Percentiles rank a stretch among this genome's conserved stretches.
Evolutionary conservation across 1,140 invertebrate species (phyloP).

Genomic region (Drosophila arawakana): DNA sequence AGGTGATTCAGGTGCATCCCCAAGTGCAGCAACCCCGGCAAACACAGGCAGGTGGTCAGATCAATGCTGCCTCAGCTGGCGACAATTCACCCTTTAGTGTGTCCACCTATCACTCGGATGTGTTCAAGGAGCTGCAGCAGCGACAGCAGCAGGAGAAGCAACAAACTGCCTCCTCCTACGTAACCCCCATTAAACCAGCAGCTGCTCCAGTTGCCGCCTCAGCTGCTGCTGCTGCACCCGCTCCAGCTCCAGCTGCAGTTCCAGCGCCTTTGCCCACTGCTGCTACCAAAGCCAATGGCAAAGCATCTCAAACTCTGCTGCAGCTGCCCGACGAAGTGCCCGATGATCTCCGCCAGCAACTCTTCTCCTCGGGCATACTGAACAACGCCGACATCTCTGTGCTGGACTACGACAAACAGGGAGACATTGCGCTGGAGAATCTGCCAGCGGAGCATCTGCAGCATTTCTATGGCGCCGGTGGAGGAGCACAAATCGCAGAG

Average conservation of each 20-base stretch:
- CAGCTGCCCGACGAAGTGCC: slow-evolving; percentile 94
- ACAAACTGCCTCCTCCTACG: background rate
- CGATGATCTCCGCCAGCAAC: slow-evolving; percentile 92
- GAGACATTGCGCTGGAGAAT: slow-evolving; percentile 93
- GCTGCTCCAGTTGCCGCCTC: background rate
- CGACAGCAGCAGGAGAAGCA: slow-evolving; percentile 54
- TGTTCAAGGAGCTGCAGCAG: slow-evolving; percentile 80
- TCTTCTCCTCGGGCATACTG: slow-evolving; percentile 93
- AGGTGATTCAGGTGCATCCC: slow-evolving; percentile 65
- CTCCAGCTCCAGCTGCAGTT: background rate
- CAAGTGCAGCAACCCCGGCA: slow-evolving; percentile 70
- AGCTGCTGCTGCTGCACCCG: background rate
- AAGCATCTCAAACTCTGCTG: slow-evolving; percentile 85
- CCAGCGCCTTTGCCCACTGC: slow-evolving; percentile 21
- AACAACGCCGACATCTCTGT: slow-evolving; percentile 94
- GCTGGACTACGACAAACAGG: slow-evolving; percentile 93
- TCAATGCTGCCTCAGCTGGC: slow-evolving; percentile 32
- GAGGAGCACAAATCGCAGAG: slow-evolving; percentile 88
- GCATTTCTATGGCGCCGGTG: slow-evolving; percentile 92
- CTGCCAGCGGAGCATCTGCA: slow-evolving; percentile 93
- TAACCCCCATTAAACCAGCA: slow-evolving; percentile 5
- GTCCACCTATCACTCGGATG: slow-evolving; percentile 79
- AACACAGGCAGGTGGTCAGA: slow-evolving; percentile 26
- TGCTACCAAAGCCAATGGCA: slow-evolving; percentile 66
- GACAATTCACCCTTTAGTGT: slow-evolving; percentile 75